These are phyloP conservation scores for Nemopilema nomurai DNA, from an alignment of 30 jellyfish, hydroid and myxozoan species.

Conservation along the genomic window DNA sequence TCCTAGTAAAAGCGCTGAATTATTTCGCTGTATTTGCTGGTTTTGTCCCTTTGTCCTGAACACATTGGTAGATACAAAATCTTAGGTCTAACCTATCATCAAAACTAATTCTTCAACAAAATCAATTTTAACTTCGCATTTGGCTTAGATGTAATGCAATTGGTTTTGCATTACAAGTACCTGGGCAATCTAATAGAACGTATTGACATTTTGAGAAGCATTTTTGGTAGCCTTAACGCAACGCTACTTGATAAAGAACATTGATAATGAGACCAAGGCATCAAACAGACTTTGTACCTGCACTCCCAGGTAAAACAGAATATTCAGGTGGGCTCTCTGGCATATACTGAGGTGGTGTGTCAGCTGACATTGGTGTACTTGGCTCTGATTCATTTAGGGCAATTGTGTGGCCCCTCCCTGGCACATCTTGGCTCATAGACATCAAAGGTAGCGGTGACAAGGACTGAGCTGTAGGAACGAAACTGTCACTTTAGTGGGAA, in stretches of 20 bases:
- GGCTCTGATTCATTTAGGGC: conserved; percentile 56
- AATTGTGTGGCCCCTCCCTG: conserved; percentile 69
- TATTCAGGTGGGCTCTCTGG: conserved; percentile 82
- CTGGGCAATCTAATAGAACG: too few species aligned
- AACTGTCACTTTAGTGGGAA: background rate
- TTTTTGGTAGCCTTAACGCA: too few species aligned
- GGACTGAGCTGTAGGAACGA: conserved; percentile 28
- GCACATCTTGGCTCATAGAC: conserved; percentile 63
- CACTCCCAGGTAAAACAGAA: conserved; percentile 42
- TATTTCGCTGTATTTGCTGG: too few species aligned
- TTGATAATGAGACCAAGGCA: background rate
- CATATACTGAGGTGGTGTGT: conserved; percentile 72
- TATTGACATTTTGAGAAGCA: too few species aligned
- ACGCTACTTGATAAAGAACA: background rate
- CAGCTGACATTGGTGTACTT: conserved; percentile 9
- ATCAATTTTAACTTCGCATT: too few species aligned
- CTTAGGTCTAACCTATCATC: too few species aligned
- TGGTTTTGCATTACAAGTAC: too few species aligned
- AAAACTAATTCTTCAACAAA: too few species aligned
- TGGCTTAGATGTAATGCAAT: too few species aligned
- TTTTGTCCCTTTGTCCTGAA: too few species aligned
- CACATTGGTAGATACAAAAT: too few species aligned
- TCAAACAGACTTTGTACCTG: conserved; percentile 10
- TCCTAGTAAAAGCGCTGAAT: too few species aligned
- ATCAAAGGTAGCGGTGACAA: conserved; percentile 57